These are phyloP conservation scores for Ochotona curzoniae DNA, from an alignment of 2,113 vertebrate species.

Conservation along the genomic window DNA sequence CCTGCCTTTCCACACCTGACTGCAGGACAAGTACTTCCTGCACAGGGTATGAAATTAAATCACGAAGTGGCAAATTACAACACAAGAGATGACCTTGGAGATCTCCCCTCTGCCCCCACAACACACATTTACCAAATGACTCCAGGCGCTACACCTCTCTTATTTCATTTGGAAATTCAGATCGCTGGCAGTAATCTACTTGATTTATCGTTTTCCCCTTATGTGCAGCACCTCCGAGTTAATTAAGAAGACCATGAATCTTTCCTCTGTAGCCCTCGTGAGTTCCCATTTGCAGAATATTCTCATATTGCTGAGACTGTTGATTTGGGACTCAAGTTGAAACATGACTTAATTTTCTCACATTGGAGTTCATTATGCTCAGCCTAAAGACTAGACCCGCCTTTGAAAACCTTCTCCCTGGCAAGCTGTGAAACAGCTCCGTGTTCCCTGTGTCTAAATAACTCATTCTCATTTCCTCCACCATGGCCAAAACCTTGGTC, in stretches of 20 bases:
- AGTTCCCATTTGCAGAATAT: slow-evolving; percentile 35
- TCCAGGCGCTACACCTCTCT: slow-evolving; percentile 70
- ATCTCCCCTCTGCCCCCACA: background rate
- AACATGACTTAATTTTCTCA: slow-evolving; percentile 79
- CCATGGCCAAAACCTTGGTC: slow-evolving; percentile 43
- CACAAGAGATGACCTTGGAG: slow-evolving; percentile 66
- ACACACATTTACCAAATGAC: slow-evolving; percentile 73
- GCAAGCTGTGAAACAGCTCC: slow-evolving; percentile 64
- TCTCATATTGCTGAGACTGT: slow-evolving; percentile 70
- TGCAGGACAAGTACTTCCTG: background rate
- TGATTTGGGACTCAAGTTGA: slow-evolving; percentile 71
- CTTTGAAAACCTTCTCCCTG: slow-evolving; percentile 61
- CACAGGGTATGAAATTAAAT: slow-evolving; percentile 19
- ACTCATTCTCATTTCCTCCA: slow-evolving; percentile 68
- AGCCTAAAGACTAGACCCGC: slow-evolving; percentile 48
- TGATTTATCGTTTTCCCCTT: slow-evolving; percentile 75
- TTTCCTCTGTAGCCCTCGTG: slow-evolving; percentile 58
- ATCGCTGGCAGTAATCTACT: slow-evolving; percentile 64
- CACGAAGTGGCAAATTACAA: slow-evolving; percentile 42
- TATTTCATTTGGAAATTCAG: slow-evolving; percentile 68
- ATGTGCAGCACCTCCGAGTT: slow-evolving; percentile 68
- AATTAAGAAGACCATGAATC: slow-evolving; percentile 74
- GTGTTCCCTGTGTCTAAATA: slow-evolving; percentile 51
- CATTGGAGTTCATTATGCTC: slow-evolving; percentile 73
- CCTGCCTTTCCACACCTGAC: background rate